Base-by-base conservation (phyloP, 2,113 vertebrate genomes). In the Cryptotis parvus region DNA sequence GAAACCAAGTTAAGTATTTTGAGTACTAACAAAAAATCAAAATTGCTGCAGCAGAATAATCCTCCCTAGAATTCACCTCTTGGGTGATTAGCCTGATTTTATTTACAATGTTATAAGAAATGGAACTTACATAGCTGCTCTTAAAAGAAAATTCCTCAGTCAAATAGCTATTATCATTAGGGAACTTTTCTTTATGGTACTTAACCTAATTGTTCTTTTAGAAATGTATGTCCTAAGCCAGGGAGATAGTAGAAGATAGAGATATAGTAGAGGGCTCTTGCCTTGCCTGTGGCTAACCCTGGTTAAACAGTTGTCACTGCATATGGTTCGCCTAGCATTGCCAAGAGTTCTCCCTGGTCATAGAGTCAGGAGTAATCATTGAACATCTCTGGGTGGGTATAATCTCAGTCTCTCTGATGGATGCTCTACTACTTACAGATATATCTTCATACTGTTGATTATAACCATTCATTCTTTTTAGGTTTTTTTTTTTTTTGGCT, bases 171-270 rank as follows among this genome's bases (percentile, higher is more conserved):
- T 81, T 81, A 16, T 7, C 74, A 26, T 77, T 6, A 24, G 77
- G 18, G 89, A 14, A 58, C 4, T 68, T 81, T 76, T 70, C 20
- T 83, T 87, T 83, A 39, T 91, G 52, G 4, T 39, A 26, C 81
- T 81, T 49, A 92, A 52, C 9, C 63, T 69, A 74, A 75, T 27
- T 76, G 15, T 20, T 92, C 12, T 78, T 91, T 81, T 24, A 41
- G 69, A 89, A 84, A 33, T 45, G 24, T 6, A 58, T 58, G 18
- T 22, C 18, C 24, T 6, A 49, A 20, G 18, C 55, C 20, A 58
- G 18, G 24, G 55, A 58, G 6, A 58, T 18, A 55, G 18, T 58
- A 24, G n/a, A n/a, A n/a, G n/a, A n/a, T 20, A 58, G 55, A 6
- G 55, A 58, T 58, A n/a, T n/a, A n/a, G n/a, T n/a, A n/a, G 4